Evolutionary conservation across 2,113 vertebrate genomes (phyloP).

Genomic region (Prolemur simus): DNA sequence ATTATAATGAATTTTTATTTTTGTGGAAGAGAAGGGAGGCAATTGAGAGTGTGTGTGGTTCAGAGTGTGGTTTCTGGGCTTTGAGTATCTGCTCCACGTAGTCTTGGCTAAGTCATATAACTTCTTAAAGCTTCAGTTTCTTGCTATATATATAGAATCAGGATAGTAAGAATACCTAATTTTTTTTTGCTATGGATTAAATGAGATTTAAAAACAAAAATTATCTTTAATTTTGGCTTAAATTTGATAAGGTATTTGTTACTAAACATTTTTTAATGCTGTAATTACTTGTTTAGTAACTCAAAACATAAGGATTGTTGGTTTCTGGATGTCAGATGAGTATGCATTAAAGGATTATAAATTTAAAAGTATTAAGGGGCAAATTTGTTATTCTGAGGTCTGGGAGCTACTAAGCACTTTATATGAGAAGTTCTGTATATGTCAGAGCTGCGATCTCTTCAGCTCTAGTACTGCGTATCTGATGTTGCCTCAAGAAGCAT

Average conservation of each 20-base stretch:
- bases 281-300: background rate
- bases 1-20: constrained; percentile 29
- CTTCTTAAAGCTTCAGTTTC: background rate
- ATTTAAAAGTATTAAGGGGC: background rate
- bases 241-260: background rate
- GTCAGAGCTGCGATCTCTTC: background rate
- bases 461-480: background rate
- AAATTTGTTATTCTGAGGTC: background rate
- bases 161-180: background rate
- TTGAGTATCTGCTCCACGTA: background rate
- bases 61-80: background rate
- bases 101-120: background rate
- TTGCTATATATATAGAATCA: background rate
- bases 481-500: background rate
- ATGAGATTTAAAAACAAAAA: constrained; percentile 15
- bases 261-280: background rate
- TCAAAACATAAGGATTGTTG: background rate
- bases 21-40: background rate
- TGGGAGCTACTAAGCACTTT: background rate
- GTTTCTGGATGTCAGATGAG: background rate
- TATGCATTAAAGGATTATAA: background rate
- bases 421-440: background rate
- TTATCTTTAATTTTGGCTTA: constrained; percentile 35
- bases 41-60: background rate
- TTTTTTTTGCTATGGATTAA: background rate